Percentiles rank a stretch among this genome's conserved stretches.
phyloP scores from a whole-genome alignment of 2,797 vertebrate genomes.

The Alcedo quadribrachys region DNA sequence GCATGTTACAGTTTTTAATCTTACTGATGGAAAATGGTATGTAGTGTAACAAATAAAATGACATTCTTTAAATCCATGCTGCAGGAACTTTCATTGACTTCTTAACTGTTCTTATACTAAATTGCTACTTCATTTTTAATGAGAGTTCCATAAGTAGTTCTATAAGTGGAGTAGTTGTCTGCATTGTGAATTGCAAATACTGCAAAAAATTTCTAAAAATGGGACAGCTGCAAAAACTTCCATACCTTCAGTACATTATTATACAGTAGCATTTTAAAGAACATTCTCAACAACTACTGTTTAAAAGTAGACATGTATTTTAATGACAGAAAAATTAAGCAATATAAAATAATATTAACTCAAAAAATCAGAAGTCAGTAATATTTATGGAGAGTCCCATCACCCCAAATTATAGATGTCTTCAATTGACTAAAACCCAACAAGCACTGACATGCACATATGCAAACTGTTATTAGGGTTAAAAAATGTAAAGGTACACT shows the following conservation, averaged over 20 bases:
- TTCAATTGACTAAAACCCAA: not conserved
- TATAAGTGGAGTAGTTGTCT: slow-evolving; percentile 1
- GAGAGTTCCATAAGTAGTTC: not conserved
- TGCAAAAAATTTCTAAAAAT: slow-evolving; percentile 34
- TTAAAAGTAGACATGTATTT: not conserved
- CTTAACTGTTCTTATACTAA: not conserved
- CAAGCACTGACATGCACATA: not conserved
- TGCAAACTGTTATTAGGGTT: not conserved
- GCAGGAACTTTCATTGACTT: not conserved
- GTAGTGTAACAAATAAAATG: not conserved
- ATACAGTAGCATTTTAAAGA: not conserved
- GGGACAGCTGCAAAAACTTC: not conserved
- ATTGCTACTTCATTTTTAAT: slow-evolving; percentile 50
- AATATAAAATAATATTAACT: not conserved
- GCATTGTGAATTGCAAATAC: slow-evolving; percentile 24
- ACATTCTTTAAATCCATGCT: not conserved
- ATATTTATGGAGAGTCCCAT: not conserved
- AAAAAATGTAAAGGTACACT: not conserved
- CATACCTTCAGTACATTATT: not conserved
- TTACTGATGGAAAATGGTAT: not conserved
- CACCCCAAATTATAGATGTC: not conserved
- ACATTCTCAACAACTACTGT: not conserved
- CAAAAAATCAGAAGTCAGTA: not conserved
- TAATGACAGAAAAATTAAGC: not conserved
- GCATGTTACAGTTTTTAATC: not conserved